Percentiles rank a stretch among this genome's conserved stretches.
These are phyloP conservation scores for Nowickia ferox DNA, from an alignment of 2,888 invertebrate species.

Conservation along the genomic window DNA sequence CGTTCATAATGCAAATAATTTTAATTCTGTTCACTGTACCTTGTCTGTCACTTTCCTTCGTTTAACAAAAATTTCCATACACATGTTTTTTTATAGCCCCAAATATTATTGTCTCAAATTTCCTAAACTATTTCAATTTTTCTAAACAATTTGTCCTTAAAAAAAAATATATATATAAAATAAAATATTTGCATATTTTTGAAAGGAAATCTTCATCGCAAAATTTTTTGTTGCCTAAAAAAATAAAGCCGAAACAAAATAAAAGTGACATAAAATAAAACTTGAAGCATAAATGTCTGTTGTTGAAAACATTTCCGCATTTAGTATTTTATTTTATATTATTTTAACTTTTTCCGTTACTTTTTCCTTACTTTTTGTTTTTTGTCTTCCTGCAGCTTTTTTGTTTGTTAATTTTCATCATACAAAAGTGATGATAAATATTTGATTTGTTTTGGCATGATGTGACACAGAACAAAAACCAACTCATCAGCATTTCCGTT, in stretches of 20 bases:
- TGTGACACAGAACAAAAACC: slow-evolving; percentile 39
- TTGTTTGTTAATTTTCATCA: slow-evolving; percentile 26
- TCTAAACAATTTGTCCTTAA: slow-evolving; percentile 28
- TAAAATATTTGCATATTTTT: slow-evolving; percentile 26
- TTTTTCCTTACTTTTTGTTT: background rate
- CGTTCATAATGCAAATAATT: background rate
- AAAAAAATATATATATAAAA: too few species aligned
- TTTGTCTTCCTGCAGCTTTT: background rate
- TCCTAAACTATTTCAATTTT: slow-evolving; percentile 15
- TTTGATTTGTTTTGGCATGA: slow-evolving; percentile 56
- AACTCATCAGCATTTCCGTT: slow-evolving; percentile 48
- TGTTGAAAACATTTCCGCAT: slow-evolving; percentile 36
- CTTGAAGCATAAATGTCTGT: slow-evolving; percentile 30
- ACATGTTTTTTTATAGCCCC: background rate
- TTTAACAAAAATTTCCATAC: background rate
- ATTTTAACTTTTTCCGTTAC: background rate
- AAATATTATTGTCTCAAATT: slow-evolving; percentile 2
- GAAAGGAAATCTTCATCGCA: background rate
- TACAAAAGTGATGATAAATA: slow-evolving; percentile 54
- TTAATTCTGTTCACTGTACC: background rate
- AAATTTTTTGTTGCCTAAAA: slow-evolving; percentile 1
- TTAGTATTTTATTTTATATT: slow-evolving; percentile 30
- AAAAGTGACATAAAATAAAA: slow-evolving; percentile 26
- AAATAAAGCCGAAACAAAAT: background rate
- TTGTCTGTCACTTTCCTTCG: background rate